Conservation (phyloP, 2,113 vertebrate genomes). For the Megatriorchis doriae region DNA sequence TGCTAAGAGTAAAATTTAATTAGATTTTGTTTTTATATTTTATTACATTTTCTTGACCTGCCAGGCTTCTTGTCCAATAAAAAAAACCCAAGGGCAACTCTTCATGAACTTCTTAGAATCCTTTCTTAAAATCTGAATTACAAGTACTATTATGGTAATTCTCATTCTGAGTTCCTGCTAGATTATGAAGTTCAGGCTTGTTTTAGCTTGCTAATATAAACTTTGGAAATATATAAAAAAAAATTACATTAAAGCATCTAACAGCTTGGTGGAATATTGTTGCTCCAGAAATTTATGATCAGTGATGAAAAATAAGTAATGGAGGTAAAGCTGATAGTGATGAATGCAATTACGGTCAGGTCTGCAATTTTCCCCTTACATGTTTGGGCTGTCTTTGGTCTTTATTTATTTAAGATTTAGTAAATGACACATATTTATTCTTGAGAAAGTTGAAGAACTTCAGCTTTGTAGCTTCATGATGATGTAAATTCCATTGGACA, state of each 20-base stretch:
- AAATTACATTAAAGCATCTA: not conserved
- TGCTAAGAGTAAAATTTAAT: not conserved
- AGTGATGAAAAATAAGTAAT: not conserved
- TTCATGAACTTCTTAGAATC: not conserved
- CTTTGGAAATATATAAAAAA: not conserved
- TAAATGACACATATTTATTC: not conserved
- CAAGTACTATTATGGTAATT: not conserved
- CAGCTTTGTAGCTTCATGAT: not conserved
- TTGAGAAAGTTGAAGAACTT: not conserved
- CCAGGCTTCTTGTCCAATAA: not conserved
- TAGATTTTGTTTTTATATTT: not conserved
- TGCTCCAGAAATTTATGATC: not conserved
- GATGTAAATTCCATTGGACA: not conserved
- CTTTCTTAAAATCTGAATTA: not conserved
- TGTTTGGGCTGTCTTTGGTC: not conserved
- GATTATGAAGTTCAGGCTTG: not conserved
- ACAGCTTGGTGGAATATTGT: not conserved
- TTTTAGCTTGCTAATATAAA: not conserved
- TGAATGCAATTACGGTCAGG: not conserved
- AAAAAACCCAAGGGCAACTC: not conserved
- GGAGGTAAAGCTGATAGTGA: not conserved
- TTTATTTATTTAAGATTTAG: not conserved
- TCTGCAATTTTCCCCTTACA: not conserved
- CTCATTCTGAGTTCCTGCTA: not conserved
- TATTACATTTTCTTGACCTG: not conserved